Conservation (phyloP, 2,113 vertebrate species). For the Physeter macrocephalus region DNA sequence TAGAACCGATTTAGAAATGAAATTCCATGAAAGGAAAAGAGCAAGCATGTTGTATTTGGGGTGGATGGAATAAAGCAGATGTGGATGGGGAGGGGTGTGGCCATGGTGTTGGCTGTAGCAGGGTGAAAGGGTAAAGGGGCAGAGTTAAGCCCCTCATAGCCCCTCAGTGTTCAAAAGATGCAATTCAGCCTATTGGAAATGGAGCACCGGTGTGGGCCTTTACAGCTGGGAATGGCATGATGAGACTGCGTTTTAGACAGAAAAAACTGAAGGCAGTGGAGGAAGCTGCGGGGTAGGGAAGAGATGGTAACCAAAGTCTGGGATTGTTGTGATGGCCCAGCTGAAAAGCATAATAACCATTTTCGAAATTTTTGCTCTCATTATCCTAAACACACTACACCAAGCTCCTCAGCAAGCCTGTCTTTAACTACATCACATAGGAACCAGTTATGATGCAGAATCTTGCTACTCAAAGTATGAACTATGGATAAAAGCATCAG, state of each 20-base stretch:
- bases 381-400: background rate
- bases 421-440: background rate
- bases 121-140: background rate
- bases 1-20: background rate
- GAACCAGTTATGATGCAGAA: background rate
- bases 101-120: fast-evolving
- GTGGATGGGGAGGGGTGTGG: background rate
- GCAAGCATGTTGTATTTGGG: background rate
- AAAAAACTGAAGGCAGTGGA: background rate
- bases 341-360: background rate
- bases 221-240: background rate
- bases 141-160: background rate
- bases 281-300: background rate
- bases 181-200: background rate
- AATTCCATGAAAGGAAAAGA: background rate
- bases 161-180: background rate
- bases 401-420: background rate
- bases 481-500: background rate
- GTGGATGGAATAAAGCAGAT: background rate
- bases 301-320: background rate
- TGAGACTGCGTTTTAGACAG: background rate
- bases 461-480: background rate
- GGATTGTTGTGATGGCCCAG: background rate
- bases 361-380: background rate
- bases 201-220: background rate